These are phyloP conservation scores for Labrus mixtus DNA, from an alignment of 2,113 vertebrate species.

Conservation along the genomic window DNA sequence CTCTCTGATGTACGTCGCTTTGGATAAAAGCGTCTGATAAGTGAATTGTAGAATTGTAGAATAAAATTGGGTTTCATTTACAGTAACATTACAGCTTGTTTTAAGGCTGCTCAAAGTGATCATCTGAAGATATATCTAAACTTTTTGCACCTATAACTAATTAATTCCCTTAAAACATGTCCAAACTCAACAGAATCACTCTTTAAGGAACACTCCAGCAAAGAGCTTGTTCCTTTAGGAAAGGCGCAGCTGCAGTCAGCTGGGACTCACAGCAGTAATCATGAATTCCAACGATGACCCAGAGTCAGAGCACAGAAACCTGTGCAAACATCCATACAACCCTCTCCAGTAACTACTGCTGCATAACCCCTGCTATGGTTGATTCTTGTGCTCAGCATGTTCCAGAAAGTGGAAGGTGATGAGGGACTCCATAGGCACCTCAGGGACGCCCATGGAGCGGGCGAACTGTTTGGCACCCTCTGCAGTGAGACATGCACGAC, in stretches of 20 bases:
- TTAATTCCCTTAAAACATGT: no score
- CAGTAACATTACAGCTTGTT: no score
- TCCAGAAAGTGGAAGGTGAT: slow-evolving; percentile 77
- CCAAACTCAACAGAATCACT: no score
- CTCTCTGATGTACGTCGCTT: no score
- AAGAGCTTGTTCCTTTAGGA: neutral
- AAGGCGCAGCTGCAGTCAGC: neutral
- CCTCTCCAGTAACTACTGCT: neutral
- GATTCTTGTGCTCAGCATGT: neutral
- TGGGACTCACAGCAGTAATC: neutral
- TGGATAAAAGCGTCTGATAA: no score
- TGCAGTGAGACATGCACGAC: slow-evolving; percentile 89
- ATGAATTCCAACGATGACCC: slow-evolving; percentile 17
- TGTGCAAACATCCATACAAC: slow-evolving; percentile 18
- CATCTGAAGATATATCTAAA: no score
- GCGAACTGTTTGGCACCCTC: slow-evolving; percentile 90
- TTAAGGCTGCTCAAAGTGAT: no score
- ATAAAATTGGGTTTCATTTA: no score
- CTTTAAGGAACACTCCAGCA: neutral
- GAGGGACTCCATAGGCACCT: slow-evolving; percentile 87
- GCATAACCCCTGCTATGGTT: no score
- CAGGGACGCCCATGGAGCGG: slow-evolving; percentile 85
- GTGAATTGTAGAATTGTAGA: no score
- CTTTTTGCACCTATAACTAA: no score
- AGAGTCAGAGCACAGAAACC: neutral